Conservation (phyloP, 2,113 vertebrate species). For the Antechinus flavipes region DNA sequence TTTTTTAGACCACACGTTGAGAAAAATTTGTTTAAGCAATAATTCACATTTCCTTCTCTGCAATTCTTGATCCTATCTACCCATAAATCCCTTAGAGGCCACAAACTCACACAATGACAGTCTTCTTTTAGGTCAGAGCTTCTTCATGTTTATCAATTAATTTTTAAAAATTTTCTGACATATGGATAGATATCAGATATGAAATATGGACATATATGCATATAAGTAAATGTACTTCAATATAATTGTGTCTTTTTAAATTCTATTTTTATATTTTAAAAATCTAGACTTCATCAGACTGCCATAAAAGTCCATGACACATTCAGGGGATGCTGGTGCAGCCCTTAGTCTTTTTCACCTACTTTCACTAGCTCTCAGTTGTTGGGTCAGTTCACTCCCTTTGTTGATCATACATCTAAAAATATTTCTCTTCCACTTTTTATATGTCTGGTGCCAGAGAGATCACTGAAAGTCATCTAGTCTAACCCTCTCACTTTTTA, state of each 20-base stretch:
- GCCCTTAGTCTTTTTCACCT: background rate
- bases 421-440: background rate
- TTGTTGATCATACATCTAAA: background rate
- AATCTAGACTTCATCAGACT: background rate
- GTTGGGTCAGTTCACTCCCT: background rate
- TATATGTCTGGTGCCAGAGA: background rate
- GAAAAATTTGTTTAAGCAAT: background rate
- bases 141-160: background rate
- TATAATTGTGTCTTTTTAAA: background rate
- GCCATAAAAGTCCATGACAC: background rate
- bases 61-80: background rate
- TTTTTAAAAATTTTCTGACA: background rate
- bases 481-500: background rate
- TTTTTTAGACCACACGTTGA: no score
- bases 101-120: background rate
- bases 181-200: background rate
- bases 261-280: background rate
- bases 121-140: background rate
- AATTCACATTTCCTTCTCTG: background rate
- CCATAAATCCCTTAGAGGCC: background rate
- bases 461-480: background rate
- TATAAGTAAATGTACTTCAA: background rate
- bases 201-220: background rate
- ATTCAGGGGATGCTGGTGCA: background rate
- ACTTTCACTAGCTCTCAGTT: background rate